These are phyloP conservation scores for Hyperopisus bebe DNA, from an alignment of 2,113 vertebrate species.

Conservation along the genomic window DNA sequence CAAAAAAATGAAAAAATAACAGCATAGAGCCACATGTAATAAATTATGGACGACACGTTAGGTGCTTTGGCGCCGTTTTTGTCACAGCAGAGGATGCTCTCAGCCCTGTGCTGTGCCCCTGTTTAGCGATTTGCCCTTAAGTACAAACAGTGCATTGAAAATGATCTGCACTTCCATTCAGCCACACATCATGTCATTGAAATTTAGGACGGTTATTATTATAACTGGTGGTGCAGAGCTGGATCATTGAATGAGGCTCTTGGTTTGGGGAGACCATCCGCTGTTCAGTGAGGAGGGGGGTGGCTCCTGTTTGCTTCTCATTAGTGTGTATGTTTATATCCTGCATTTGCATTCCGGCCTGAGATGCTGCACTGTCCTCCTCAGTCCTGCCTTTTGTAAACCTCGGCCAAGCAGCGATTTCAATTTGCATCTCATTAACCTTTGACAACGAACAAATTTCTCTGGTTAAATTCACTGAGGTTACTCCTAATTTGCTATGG, in stretches of 20 bases:
- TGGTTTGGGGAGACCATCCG: background rate
- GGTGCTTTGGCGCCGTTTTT: background rate
- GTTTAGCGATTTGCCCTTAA: background rate
- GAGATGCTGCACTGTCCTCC: background rate
- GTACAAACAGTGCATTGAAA: background rate
- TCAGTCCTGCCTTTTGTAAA: background rate
- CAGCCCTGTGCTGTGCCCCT: background rate
- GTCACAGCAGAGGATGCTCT: background rate
- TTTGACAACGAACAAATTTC: conserved; percentile 6
- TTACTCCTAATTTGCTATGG: background rate
- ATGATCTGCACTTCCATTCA: background rate
- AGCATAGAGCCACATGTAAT: background rate
- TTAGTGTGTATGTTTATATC: conserved; percentile 1
- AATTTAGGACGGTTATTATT: background rate
- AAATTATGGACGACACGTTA: background rate
- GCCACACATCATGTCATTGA: background rate
- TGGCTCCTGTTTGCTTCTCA: background rate
- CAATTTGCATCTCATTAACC: conserved; percentile 17
- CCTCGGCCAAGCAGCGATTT: conserved; percentile 2
- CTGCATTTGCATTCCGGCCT: background rate
- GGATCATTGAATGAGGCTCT: background rate
- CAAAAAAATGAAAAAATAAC: background rate
- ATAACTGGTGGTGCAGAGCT: background rate
- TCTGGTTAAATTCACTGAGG: background rate
- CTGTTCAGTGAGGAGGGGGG: background rate